These are phyloP conservation scores for Bolinopsis microptera DNA, from an alignment of 37 sponge, comb jelly and placozoan species.

Conservation along the genomic window DNA sequence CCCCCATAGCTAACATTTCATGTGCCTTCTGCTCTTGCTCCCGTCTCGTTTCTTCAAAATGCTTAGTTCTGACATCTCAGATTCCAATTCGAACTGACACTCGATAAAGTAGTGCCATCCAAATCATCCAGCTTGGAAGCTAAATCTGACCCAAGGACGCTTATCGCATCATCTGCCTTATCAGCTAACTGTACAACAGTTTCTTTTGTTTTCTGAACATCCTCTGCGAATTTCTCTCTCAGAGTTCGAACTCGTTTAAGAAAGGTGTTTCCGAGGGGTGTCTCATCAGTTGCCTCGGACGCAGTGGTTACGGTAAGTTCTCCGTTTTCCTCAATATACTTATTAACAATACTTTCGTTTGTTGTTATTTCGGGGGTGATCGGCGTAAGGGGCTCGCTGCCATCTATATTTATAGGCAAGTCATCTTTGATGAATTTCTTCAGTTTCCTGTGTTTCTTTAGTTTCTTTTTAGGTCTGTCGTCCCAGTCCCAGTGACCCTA, in stretches of 20 bases:
- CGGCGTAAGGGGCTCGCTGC: not conserved
- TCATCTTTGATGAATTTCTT: not conserved
- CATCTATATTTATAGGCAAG: not conserved
- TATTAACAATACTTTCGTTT: not conserved
- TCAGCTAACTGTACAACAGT: constrained; percentile 17
- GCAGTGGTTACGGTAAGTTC: not conserved
- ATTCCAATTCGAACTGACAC: not conserved
- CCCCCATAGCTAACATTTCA: too few species aligned
- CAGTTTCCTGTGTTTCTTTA: not conserved
- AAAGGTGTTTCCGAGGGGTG: not conserved
- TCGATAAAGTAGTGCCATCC: not conserved
- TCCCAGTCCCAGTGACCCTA: constrained; percentile 1
- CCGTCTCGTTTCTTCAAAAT: too few species aligned
- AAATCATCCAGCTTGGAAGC: not conserved
- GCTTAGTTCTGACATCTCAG: too few species aligned
- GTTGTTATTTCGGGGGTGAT: not conserved
- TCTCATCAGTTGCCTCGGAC: not conserved
- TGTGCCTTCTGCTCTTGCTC: too few species aligned
- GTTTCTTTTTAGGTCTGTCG: not conserved
- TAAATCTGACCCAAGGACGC: not conserved
- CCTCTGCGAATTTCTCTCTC: constrained; percentile 64
- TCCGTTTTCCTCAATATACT: too few species aligned
- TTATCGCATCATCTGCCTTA: not conserved
- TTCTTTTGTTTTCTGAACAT: constrained; percentile 58
- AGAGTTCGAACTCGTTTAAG: constrained; percentile 62